Evolutionary conservation across 2,888 invertebrate species (phyloP).

Genomic region (Ypsolopha sequella): DNA sequence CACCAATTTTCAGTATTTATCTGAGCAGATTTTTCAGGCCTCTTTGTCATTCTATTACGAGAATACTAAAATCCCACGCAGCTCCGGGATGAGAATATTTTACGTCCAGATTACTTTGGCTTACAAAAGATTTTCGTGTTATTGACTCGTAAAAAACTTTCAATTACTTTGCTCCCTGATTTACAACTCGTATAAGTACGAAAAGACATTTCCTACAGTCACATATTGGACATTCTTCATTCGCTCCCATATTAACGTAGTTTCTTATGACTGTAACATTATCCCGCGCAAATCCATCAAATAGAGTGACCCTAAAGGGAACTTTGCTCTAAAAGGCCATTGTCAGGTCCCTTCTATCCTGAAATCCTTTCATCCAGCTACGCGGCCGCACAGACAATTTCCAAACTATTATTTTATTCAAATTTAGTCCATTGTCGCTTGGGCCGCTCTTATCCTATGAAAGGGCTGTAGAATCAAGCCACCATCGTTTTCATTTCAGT

Average conservation of each 20-base stretch:
- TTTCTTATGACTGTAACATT: slow-evolving; percentile 6
- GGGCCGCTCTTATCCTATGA: slow-evolving; percentile 22
- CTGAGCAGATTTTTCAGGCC: too few species aligned
- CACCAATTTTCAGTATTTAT: too few species aligned
- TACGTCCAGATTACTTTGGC: too few species aligned
- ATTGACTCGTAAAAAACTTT: too few species aligned
- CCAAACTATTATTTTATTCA: slow-evolving; percentile 58
- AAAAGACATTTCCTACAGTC: background rate
- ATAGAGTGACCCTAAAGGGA: slow-evolving; percentile 29
- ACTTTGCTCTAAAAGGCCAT: slow-evolving; percentile 27
- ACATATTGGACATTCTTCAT: background rate
- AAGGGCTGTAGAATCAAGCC: slow-evolving; percentile 12
- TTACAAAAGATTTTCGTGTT: too few species aligned
- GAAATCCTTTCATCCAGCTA: slow-evolving; percentile 7
- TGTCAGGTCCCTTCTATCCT: slow-evolving; percentile 19
- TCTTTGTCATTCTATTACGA: too few species aligned
- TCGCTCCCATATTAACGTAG: background rate
- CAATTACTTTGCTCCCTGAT: too few species aligned
- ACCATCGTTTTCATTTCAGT: background rate
- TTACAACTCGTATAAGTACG: too few species aligned
- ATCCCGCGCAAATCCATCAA: slow-evolving; percentile 20
- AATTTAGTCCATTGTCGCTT: slow-evolving; percentile 37
- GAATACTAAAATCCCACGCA: too few species aligned
- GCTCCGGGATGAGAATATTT: too few species aligned
- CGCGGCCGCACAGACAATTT: slow-evolving; percentile 24